A percentile compares a stretch with the other conserved stretches of the same genome.
phyloP scores from a whole-genome alignment of 2,797 vertebrate genomes.

The Crocodylus rhombifer region DNA sequence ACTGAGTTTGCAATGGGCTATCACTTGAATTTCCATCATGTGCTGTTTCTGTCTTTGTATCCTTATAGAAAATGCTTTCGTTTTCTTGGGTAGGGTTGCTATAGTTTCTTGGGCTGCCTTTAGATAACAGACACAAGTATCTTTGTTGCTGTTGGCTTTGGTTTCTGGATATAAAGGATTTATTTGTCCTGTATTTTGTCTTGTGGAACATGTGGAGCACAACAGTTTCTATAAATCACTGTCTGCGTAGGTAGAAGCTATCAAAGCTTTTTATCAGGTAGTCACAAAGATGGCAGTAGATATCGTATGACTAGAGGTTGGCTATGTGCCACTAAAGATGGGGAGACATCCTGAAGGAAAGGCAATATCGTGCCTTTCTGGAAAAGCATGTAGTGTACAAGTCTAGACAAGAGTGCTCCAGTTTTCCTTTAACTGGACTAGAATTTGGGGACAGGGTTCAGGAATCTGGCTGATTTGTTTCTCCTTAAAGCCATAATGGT shows the following conservation, averaged over 20 bases:
- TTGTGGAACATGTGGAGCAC: neutral
- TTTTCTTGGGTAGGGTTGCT: neutral
- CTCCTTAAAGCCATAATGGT: neutral
- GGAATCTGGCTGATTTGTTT: neutral
- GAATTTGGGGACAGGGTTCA: too few species aligned
- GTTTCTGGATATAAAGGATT: neutral
- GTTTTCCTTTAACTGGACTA: neutral
- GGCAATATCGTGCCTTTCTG: neutral
- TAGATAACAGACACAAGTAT: neutral
- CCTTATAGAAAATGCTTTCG: neutral
- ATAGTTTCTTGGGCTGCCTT: neutral
- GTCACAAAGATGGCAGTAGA: neutral
- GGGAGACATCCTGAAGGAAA: neutral
- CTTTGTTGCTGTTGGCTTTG: neutral
- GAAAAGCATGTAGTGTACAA: neutral
- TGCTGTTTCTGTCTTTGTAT: neutral
- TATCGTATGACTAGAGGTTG: neutral
- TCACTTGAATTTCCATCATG: neutral
- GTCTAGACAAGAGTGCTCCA: neutral
- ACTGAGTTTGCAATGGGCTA: neutral
- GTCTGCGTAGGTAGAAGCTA: neutral
- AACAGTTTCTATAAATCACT: neutral
- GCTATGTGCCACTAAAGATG: neutral
- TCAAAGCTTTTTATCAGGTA: neutral
- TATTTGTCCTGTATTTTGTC: too few species aligned